Conservation (phyloP, 2,113 vertebrate genomes). For the Penelope pileata region DNA sequence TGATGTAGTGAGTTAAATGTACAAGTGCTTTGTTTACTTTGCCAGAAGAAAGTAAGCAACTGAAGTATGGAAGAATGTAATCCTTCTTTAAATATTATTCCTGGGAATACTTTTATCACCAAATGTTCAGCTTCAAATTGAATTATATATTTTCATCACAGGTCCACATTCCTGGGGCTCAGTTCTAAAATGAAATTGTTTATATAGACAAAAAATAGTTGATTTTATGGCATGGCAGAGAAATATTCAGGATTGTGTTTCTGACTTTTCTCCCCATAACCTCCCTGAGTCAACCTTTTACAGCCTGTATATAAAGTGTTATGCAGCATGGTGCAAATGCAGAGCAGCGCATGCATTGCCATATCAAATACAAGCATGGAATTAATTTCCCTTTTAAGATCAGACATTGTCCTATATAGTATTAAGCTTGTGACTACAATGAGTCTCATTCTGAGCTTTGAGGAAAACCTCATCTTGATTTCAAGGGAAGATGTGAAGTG, state of each 20-base stretch:
- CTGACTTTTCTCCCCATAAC: constrained; percentile 29
- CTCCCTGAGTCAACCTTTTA: background rate
- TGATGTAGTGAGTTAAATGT: constrained; percentile 23
- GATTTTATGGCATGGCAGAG: constrained; percentile 36
- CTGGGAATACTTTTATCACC: constrained; percentile 75
- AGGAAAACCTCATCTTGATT: background rate
- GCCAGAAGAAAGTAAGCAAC: constrained; percentile 69
- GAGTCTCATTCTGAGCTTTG: background rate
- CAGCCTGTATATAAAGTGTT: background rate
- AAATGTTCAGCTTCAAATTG: constrained; percentile 68
- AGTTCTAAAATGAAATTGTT: constrained; percentile 64
- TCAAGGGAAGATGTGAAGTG: background rate
- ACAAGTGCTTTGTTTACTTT: constrained; percentile 64
- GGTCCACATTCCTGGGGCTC: constrained; percentile 58
- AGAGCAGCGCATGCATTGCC: background rate
- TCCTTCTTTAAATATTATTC: constrained; percentile 79
- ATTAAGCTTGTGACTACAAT: background rate
- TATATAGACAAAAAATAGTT: constrained; percentile 56
- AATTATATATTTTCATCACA: constrained; percentile 68
- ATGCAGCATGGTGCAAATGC: background rate
- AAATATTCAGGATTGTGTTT: constrained; percentile 55
- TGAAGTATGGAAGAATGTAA: constrained; percentile 63
- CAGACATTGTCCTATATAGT: background rate
- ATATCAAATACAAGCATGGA: background rate
- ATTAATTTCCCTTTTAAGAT: background rate